Evolutionary conservation across 92 coral and sea anemone genomes (phyloP), one percentile per base, ranked within the genome.

Genomic region (Plumapathes pennacea): DNA sequence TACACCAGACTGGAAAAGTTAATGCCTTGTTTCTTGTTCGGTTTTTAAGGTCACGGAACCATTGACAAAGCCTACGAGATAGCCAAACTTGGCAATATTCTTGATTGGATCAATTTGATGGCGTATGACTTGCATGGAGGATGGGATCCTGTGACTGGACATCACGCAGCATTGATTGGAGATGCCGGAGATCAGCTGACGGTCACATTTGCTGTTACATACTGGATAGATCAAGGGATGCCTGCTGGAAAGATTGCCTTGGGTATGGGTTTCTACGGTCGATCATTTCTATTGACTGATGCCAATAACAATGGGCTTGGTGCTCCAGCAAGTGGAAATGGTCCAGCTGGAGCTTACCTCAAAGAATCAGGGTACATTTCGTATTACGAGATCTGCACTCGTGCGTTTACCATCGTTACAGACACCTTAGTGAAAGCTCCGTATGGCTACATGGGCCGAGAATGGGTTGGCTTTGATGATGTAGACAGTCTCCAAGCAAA

Each of bases 31-130:
- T n/a, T n/a, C n/a, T n/a, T n/a, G n/a, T n/a, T n/a, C n/a, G n/a
- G n/a, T n/a, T n/a, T n/a, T n/a, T n/a, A n/a, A n/a, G n/a, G n/a
- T n/a, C n/a, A n/a, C 0, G 41, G 28, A 5, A 68, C 70, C 8
- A 57, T 78, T 23, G 78, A 84, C 34, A 45, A 39, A 6, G 82
- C 60, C 4, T 70, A 80, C 41, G 89, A 86, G 62, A 69, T 81
- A 54, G 52, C 74, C 50, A 77, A 89, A 53, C 38, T 90, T 32
- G 88, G 85, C 4, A 83, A 77, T 25, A 62, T 72, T 29, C 75
- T 90, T 11, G 97, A 90, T 55, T 90, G 82, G 69, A 79, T 90
- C 49, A 86, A 86, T 21, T 60, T 90, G 49, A 90, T 90, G 97
- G 45, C 95, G 34, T 90, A 90, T 42, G 97, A 90, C 61, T 78